Evolutionary conservation across 2,113 vertebrate genomes (phyloP), one percentile per base, ranked within the genome.

Genomic region (Ptychochromis oligacanthus): DNA sequence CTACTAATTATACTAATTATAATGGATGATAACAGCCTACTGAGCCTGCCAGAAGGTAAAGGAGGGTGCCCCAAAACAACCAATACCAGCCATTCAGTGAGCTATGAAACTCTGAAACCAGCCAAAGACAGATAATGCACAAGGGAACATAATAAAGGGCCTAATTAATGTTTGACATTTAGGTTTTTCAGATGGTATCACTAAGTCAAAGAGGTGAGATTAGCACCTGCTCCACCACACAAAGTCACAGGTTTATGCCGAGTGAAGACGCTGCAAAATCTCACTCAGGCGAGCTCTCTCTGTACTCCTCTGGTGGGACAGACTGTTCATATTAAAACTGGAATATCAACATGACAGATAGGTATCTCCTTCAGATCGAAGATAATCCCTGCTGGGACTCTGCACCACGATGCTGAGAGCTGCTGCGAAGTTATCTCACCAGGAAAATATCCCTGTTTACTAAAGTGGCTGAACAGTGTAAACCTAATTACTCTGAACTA

Each of bases 401-500:
- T 6, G 81, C 6, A 77, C 79, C 76, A 5, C 22, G 52, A 70
- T 76, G 28, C 22, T 5, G 18, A 72, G 82, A 70, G 84, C 87
- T 70, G 65, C 57, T 55, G 80, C 58, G 12, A 88, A 91, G 89
- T 81, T 84, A 85, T 92, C 90, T 88, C 91, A 88, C 85, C 85
- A 83, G 88, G 84, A 92, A 93, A 90, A 91, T 62, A 92, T 81
- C 89, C 83, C 86, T 93, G 91, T 94, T 95, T 95, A 94, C 93
- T 83, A 91, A 93, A 92, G 88, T 82, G 88, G 75, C 87, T 89
- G 86, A 95, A 93, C 92, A 92, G 90, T 90, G 93, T 93, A 91
- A 84, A 94, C 92, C 94, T 92, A 95, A 95, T 94, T 94, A 93
- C 90, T 92, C 84, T 93, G 87, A 95, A 94, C 88, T 94, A 93